phyloP scores from a whole-genome alignment of 2,113 vertebrate genomes.

The Notarius quadriscutis region DNA sequence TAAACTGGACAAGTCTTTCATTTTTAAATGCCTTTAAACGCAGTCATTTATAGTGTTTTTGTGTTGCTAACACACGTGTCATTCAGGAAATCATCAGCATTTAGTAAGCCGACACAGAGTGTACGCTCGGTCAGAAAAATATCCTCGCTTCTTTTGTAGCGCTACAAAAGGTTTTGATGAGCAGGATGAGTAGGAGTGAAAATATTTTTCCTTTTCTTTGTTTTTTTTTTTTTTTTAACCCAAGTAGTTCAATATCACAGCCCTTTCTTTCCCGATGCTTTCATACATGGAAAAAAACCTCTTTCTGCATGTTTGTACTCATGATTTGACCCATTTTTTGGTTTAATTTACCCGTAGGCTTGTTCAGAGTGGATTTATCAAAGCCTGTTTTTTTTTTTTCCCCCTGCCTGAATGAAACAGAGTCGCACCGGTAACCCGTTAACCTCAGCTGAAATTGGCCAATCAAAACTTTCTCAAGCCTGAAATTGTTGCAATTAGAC shows the following conservation, averaged over 20 bases:
- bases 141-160: background rate
- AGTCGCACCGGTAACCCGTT: constrained; percentile 67
- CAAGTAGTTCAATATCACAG: background rate
- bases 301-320: constrained; percentile 5
- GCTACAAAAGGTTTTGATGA: constrained; percentile 32
- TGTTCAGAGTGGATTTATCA: background rate
- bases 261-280: background rate
- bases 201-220: background rate
- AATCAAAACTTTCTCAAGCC: constrained; percentile 75
- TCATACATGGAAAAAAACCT: background rate
- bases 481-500: constrained; percentile 78
- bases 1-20: background rate
- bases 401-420: constrained; percentile 58
- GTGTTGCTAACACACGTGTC: constrained; percentile 1
- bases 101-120: background rate
- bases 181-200: constrained; percentile 8
- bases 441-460: constrained; percentile 74
- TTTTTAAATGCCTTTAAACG: background rate
- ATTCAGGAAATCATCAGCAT: constrained; percentile 17
- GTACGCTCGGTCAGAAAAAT: background rate
- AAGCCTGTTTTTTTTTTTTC: constrained; percentile 53
- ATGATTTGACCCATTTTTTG: constrained; percentile 9
- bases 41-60: constrained; percentile 18
- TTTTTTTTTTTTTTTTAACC: background rate
- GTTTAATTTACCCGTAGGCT: constrained; percentile 2